Base-by-base conservation (phyloP, 2,888 invertebrate genomes). In the Sericinus montela region DNA sequence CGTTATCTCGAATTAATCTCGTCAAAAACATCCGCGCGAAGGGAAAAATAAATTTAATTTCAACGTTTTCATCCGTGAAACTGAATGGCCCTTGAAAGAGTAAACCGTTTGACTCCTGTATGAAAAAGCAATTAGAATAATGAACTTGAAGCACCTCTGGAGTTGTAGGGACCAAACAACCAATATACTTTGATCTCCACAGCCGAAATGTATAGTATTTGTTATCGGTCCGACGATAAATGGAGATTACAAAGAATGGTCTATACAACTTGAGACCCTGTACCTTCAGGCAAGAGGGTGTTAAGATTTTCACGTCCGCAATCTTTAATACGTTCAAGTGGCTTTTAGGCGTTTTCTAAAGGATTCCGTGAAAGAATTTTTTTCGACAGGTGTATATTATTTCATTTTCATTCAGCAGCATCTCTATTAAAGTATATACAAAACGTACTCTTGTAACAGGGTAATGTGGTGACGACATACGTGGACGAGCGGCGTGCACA, bases 61-160 rank as follows among this genome's bases (percentile, higher is more conserved):
- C 75, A 79, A 71, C 80, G 69, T 75, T 79, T 79, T 72, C 72
- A 67, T 70, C 67, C 58, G 57, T 67, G 68, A 70, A 72, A 69
- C 72, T 74, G 71, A 75, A 78, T 71, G 71, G 69, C 75, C 69
- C 86, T 86, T 66, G 73, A 77, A 74, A 75, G 69, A 73, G 72
- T 72, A 74, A 73, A 77, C 75, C 75, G 69, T 79, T 75, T 63
- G 72, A 72, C 72, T 71, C 72, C 66, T 65, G 68, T 77, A 79
- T 80, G 79, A 80, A 82, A 69, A 73, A 74, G 71, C 75, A 75
- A 75, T 75, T 75, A 75, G 72, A 72, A 85, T 86, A 86, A 86
- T 86, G 83, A 85, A 81, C 74, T 75, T 78, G 71, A 80, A 80
- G 76, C 63, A 60, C 65, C 64, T 67, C 58, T 49, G 58, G 3